Evolutionary conservation across 2,888 invertebrate species (phyloP), one percentile per base, ranked within the genome.

Genomic region (Agrotis clavis): DNA sequence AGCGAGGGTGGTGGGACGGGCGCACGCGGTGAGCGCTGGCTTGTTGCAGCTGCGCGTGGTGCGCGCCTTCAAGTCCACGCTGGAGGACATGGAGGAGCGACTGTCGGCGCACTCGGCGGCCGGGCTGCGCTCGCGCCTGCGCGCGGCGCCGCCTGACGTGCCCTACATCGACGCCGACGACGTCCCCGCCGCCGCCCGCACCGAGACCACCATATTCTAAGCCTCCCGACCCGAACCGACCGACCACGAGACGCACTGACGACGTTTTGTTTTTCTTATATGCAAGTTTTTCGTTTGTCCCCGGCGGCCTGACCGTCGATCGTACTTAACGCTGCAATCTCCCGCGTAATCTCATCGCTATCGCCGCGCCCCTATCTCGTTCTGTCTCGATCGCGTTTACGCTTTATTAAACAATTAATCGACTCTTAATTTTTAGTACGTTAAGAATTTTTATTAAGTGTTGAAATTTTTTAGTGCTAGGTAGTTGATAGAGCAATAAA

Each of bases 41-140:
- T 91, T 97, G 97, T 98, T 98, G 97, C 99, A 99, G 99, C 98
- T 99, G 97, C 99, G 99, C 97, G 99, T 99, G 97, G 99, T 99
- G 97, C 99, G 99, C 97, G 99, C 99, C 96, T 99, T 99, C 98
- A 99, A 98, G 97, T 99, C 99, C 93, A 99, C 98, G 94, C 97
- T 99, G 97, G 99, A 99, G 98, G 99, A 99, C 97, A 97, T 99
- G 97, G 99, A 99, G 97, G 99, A 99, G 97, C 98, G 99, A 92
- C 99, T 99, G 96, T 99, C 99, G 96, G 98, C 99, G 96, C 99
- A 99, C 98, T 99, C 99, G 97, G 98, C 99, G 96, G 98, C 98
- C 96, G 98, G 98, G 95, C 98, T 98, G 97, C 98, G 98, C 97
- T 98, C 98, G 97, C 97, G 98, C 93, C 98, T 94, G 90, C 95